Evolutionary conservation across 2,113 vertebrate species (phyloP), one percentile per base, ranked within the genome.

Genomic region (Sylvilagus bachmani): DNA sequence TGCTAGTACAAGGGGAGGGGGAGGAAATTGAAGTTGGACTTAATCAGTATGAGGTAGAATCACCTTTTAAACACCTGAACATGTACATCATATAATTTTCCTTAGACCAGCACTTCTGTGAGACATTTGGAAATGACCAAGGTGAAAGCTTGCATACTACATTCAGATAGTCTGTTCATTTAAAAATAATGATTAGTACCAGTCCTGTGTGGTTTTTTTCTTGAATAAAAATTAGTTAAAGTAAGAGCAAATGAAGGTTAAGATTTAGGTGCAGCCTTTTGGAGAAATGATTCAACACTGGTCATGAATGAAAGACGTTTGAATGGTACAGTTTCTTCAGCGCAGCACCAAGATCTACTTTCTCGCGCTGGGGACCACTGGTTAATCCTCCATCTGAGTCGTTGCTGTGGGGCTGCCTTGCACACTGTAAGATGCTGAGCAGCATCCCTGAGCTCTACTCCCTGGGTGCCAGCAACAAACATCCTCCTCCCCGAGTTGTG

Each of bases 321-420:
- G 33, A 14, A 21, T 2, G 36, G 27, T 22, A 55, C 1, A 4
- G 29, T 25, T 24, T 9, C 5, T 44, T 62, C 22, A 49, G 25
- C 25, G 25, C 21, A 36, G 27, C 29, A 29, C 9, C 11, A 2
- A 64, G 16, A n/a, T 4, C 24, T 22, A 5, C 31, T 73, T 71
- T 78, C 62, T 62, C 19, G 11, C 2, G 14, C 31, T 62, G 5
- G 0, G 31, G 55, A 6, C 25, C 8, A 11, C 10, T 7, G 69
- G 11, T 3, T 8, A 22, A 16, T 16, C 2, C 10, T 13, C 8
- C 14, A 1, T 2, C 1, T 6, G 14, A 2, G n/a, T 53, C 58
- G 44, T 33, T 38, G 16, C 0, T 3, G 5, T 22, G 12, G 16
- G 14, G 36, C 38, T 27, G 12, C 16, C 3, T 2, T 53, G 21